Base-by-base conservation (phyloP, 1,140 invertebrate genomes). In the Drosophila bifasciata region DNA sequence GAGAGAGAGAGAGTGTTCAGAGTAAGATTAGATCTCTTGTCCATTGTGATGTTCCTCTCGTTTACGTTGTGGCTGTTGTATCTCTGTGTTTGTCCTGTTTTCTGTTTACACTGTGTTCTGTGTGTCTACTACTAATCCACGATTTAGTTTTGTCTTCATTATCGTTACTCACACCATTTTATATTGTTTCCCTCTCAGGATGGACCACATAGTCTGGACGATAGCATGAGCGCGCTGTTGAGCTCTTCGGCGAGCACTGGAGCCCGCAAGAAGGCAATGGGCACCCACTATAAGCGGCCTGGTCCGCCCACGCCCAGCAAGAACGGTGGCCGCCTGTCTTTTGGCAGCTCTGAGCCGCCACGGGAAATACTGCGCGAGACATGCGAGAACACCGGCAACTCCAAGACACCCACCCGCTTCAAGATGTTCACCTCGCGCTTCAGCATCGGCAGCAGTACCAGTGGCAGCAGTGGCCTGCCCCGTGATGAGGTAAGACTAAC, bases 221-320 rank as follows among this genome's bases (percentile, higher is more conserved):
- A 94, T 52, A 94, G 94, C 84, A 92, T 94, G 69, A 94, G 93
- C 73, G 93, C 93, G 25, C 92, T 93, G 77, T 86, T 95, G 7
- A 91, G 94, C 44, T 93, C 93, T 13, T 89, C 81, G 8, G 48
- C 55, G 8, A 53, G 52, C 19, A 40, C 43, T n/a, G 73, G 71
- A 11, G 91, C 92, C 3, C 90, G 90, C 0, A 94, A 93, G 59
- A 93, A 93, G 69, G 92, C 93, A 16, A 92, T 93, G 36, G 93
- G 93, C 85, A 95, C 95, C 0, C 94, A 95, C 0, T 96, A 97
- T 89, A 96, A 96, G 92, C 95, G 94, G 90, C 96, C 96, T 1
- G 96, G 96, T 5, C 96, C 96, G 45, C 96, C 96, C 11, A 97
- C 96, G 6, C 96, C 96, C 3, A 96, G 95, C 91, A 96, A 96